Conservation (phyloP, 2,888 invertebrate genomes). For the Strigamia maritima region DNA sequence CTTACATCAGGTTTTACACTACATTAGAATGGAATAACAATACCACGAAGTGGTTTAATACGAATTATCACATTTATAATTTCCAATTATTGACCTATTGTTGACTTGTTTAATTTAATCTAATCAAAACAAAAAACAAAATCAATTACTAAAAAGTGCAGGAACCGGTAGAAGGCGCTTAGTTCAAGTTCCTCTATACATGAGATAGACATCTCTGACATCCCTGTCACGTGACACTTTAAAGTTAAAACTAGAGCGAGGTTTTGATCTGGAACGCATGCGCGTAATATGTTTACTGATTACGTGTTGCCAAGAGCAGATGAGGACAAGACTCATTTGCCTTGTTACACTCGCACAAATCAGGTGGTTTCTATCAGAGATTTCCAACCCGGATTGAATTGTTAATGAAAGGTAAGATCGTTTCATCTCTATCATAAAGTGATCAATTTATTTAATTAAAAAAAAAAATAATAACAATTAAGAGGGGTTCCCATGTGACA, state of each 20-base stretch:
- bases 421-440: too few relatives aligned
- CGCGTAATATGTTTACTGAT: conserved; percentile 6
- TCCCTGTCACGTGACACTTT: conserved; percentile 14
- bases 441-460: not conserved
- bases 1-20: too few relatives aligned
- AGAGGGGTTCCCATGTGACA: not conserved
- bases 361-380: not conserved
- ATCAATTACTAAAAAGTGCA: not conserved
- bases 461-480: not conserved
- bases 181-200: conserved; percentile 2
- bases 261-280: conserved; percentile 6
- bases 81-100: not conserved
- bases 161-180: conserved; percentile 13
- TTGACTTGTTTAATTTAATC: too few relatives aligned
- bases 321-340: conserved; percentile 20
- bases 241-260: not conserved
- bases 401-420: not conserved
- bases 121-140: not conserved
- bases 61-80: too few relatives aligned
- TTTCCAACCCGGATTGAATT: not conserved
- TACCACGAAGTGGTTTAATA: too few relatives aligned
- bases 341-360: not conserved
- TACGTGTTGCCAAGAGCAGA: conserved; percentile 15
- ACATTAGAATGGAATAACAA: too few relatives aligned
- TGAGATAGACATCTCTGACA: not conserved